A percentile compares a stretch with the other conserved stretches of the same genome.
These are phyloP conservation scores for Loriculus beryllinus DNA, from an alignment of 2,797 vertebrate genomes.

Conservation along the genomic window DNA sequence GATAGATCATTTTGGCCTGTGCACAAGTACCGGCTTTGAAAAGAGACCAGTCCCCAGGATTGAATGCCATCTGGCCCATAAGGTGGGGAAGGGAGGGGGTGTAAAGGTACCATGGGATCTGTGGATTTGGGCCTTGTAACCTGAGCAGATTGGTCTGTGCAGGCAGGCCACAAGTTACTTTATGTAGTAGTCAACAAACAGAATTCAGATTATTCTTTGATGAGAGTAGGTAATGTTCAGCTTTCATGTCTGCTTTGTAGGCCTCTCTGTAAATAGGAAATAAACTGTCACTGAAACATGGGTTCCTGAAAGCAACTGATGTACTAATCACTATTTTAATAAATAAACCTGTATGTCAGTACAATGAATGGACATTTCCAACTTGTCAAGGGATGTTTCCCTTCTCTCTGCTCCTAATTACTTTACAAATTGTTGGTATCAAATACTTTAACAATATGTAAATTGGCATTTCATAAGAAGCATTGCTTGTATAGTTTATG, in stretches of 20 bases:
- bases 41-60: constrained; percentile 16
- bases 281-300: not conserved
- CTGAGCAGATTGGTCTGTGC: not conserved
- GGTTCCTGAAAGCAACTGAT: not conserved
- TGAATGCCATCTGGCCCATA: constrained; percentile 50
- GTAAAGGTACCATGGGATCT: not conserved
- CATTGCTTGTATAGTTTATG: fast-evolving
- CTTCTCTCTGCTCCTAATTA: not conserved
- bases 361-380: not conserved
- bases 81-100: constrained; percentile 31
- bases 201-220: not conserved
- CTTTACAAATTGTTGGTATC: not conserved
- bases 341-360: not conserved
- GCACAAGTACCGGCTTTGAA: constrained; percentile 32
- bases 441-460: not conserved
- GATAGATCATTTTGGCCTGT: constrained; percentile 34
- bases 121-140: not conserved
- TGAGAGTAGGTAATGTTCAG: not conserved
- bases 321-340: not conserved
- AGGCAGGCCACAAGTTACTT: not conserved
- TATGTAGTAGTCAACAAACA: not conserved
- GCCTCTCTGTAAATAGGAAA: not conserved
- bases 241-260: fast-evolving
- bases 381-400: not conserved
- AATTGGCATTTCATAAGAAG: not conserved